A percentile compares a stretch with the other conserved stretches of the same genome.
phyloP scores from a whole-genome alignment of 2,888 invertebrate genomes.

The Apoderus coryli region DNA sequence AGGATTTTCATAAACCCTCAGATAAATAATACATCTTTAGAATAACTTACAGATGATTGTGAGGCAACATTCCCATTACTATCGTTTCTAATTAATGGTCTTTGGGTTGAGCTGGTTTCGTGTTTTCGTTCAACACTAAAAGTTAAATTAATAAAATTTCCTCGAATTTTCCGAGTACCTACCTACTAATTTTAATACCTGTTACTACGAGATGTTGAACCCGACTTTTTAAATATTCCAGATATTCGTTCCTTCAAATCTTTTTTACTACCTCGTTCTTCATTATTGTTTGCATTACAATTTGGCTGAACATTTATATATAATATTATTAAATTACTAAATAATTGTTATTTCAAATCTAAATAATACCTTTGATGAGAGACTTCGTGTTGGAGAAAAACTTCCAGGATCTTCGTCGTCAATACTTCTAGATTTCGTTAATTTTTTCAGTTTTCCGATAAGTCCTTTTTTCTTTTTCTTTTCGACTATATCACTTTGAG shows the following conservation, averaged over 20 bases:
- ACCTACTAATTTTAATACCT: constrained; percentile 37
- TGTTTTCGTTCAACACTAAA: constrained; percentile 29
- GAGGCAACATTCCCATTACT: constrained; percentile 39
- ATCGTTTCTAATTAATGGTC: constrained; percentile 41
- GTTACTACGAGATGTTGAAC: constrained; percentile 49
- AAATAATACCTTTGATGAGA: constrained; percentile 44
- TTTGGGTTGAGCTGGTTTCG: constrained; percentile 33
- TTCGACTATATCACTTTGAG: constrained; percentile 64
- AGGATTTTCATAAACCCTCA: no score
- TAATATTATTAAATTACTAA: no score
- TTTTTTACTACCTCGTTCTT: constrained; percentile 51
- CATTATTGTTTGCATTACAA: no score
- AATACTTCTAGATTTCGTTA: constrained; percentile 73
- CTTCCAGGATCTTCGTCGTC: constrained; percentile 44
- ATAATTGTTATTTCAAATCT: no score
- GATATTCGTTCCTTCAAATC: constrained; percentile 68
- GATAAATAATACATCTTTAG: no score
- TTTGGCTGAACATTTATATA: no score
- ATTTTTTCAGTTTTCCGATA: constrained; percentile 69
- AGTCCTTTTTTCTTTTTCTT: constrained; percentile 67
- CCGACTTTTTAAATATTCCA: constrained; percentile 65
- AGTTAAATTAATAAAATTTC: constrained; percentile 5
- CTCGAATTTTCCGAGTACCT: neutral
- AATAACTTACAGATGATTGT: no score
- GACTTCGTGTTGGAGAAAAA: constrained; percentile 26